Base-by-base conservation (phyloP, 2,888 invertebrate genomes). In the Drosophila fulvimacula region DNA sequence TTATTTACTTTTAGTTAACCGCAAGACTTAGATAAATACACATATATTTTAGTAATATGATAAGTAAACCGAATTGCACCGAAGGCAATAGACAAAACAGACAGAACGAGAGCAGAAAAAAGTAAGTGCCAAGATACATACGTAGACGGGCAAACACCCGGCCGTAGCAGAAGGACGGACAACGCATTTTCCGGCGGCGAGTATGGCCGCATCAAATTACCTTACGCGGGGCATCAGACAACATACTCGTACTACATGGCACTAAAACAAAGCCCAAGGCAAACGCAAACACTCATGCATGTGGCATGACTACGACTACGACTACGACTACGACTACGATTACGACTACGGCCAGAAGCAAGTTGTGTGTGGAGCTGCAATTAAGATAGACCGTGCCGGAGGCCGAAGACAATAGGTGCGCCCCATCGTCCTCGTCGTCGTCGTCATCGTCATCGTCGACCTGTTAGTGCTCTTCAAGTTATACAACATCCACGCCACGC, bases 171-270 rank as follows among this genome's bases (percentile, higher is more conserved):
- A 58, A 61, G 59, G 68, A 67, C 66, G 73, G 52, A 65, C 55
- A 52, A 52, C 55, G 48, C 65, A 64, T 72, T 75, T 73, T 78
- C 55, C 46, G 74, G 74, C 68, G 46, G 27, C 68, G 57, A 60
- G 67, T 41, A 77, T 69, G 64, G 57, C 69, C 76, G 69, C 82
- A 84, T 87, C 88, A 87, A 79, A 85, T 82, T 82, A 84, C 85
- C 51, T 66, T 69, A 71, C 64, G 66, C 63, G 69, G 72, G 48
- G 30, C 48, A 48, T 30, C 72, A 36, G 38, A 17, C 57, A 36
- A 41, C 57, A 60, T 49, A 60, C 27, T 38, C 38, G 27, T 57
- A 68, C 63, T 51, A 73, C 42, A 46, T 39, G 44, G 65, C 51
- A 61, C 49, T 62, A 67, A 49, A 66, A 51, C 57, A 42, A 64